phyloP scores from a whole-genome alignment of 2,113 vertebrate genomes.

The Balaenoptera acutorostrata region DNA sequence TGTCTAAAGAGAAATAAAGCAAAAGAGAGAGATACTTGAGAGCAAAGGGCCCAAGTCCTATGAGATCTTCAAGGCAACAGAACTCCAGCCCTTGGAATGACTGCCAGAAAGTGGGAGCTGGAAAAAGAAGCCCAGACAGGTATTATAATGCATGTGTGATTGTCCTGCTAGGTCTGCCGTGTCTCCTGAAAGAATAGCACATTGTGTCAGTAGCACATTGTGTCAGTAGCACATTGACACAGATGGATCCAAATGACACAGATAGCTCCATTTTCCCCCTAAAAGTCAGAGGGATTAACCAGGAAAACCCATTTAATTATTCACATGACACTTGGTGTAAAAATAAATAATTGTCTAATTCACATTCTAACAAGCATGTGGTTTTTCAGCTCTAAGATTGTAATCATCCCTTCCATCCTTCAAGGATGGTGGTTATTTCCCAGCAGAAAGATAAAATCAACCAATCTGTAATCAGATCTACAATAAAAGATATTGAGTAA shows the following conservation, averaged over 20 bases:
- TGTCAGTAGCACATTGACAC: background rate
- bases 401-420: background rate
- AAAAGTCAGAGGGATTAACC: background rate
- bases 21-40: background rate
- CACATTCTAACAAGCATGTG: background rate
- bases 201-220: no score
- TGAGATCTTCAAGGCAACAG: background rate
- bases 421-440: background rate
- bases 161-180: background rate
- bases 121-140: background rate
- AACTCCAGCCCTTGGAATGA: fast-evolving
- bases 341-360: background rate
- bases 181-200: background rate
- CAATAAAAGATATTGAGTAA: background rate
- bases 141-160: fast-evolving
- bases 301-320: background rate
- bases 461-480: background rate
- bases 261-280: background rate
- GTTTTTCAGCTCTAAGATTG: background rate
- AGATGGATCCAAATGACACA: background rate
- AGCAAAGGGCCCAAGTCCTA: background rate
- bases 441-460: background rate
- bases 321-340: background rate
- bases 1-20: background rate
- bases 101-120: background rate